Evolutionary conservation across 2,888 invertebrate genomes (phyloP).

Genomic region (Pachymerium ferrugineum): DNA sequence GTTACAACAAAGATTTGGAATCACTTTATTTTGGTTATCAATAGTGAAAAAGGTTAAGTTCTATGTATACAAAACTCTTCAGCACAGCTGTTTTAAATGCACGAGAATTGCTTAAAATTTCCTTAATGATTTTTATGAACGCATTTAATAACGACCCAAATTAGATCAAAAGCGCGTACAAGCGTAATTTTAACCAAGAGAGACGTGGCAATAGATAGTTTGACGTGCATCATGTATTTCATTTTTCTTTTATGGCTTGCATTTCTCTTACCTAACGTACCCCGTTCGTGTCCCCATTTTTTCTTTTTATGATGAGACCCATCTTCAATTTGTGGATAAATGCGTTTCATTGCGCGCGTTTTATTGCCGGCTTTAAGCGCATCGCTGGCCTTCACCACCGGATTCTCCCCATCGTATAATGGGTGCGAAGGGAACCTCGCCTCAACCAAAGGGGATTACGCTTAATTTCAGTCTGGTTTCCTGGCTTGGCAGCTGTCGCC

Average conservation of each 20-base stretch:
- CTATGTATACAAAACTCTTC: no score
- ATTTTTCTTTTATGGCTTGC: neutral
- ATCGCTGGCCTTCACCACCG: conserved; percentile 4
- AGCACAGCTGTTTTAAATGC: neutral
- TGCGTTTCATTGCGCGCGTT: conserved; percentile 7
- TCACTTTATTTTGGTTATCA: no score
- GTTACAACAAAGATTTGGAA: no score
- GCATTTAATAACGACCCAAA: neutral
- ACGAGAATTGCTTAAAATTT: neutral
- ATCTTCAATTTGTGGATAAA: conserved; percentile 9
- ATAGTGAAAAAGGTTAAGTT: no score
- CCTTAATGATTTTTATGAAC: neutral
- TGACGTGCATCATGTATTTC: neutral
- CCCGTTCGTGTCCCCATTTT: neutral
- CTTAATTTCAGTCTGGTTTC: conserved; percentile 4
- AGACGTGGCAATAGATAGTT: conserved; percentile 13
- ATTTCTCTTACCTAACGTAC: neutral
- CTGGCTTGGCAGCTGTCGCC: conserved; percentile 13
- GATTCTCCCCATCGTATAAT: conserved; percentile 13
- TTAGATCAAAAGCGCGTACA: neutral
- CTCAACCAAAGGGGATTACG: conserved; percentile 4
- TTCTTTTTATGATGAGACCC: conserved; percentile 6
- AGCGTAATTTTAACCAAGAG: no score
- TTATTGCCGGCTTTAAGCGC: neutral
- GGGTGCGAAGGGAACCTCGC: conserved; percentile 8